Evolutionary conservation across 2,797 vertebrate genomes (phyloP), one percentile per base, ranked within the genome.

Genomic region (Coracias cyanogaster): DNA sequence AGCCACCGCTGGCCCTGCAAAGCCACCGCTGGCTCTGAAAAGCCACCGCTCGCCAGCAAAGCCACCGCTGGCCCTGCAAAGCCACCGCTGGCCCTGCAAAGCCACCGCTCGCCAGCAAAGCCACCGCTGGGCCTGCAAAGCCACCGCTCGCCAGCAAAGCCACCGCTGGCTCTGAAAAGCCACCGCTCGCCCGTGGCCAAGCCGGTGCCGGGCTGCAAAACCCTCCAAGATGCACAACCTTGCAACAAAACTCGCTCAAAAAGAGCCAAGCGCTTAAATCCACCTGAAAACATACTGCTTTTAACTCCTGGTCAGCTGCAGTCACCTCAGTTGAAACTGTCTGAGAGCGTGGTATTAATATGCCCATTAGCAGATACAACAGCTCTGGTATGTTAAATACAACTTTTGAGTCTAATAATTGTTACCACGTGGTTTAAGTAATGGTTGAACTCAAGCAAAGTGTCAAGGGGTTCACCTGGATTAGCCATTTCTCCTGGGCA

Each of bases 341-440:
- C 29, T 17, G 12, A 31, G 71, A 45, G 45, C 1, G 3, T 2
- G 15, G 18, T 0, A 3, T 8, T 8, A 46, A 10, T 20, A 3
- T 0, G 60, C 4, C 4, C 35, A 1, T 11, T 26, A 29, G 3
- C 52, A 8, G 2, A 35, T 6, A 6, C 48, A 15, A 45, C 65
- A 48, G 41, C 16, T 0, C 21, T 14, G 31, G 7, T 21, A 5
- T 2, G 19, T 4, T 2, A 51, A 49, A 6, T 3, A n/a, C 57
- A 26, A 24, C 54, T 33, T 21, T 7, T 25, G 64, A n/a, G 6
- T 4, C 15, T 25, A 3, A 2, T 3, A 25, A 62, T 33, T 60
- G 86, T 16, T 22, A 15, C n/a, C 66, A 25, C 1, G 17, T 21
- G 86, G 26, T 25, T 62, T 35, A 60, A 77, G 88, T 15, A 1